Evolutionary conservation across 2,113 vertebrate genomes (phyloP).

Genomic region (Tragelaphus buxtoni): DNA sequence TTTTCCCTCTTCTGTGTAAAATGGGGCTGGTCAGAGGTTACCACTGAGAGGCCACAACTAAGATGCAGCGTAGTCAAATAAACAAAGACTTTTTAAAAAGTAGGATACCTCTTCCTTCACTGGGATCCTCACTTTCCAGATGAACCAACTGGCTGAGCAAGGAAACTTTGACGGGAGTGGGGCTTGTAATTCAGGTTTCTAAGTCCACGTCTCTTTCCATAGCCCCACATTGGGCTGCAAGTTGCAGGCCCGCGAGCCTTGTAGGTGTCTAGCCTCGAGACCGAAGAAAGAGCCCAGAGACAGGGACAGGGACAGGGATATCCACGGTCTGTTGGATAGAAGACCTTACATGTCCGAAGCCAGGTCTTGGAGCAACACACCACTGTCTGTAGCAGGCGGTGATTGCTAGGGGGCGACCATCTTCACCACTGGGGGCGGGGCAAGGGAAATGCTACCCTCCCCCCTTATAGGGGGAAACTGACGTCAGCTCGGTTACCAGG

Average conservation of each 20-base stretch:
- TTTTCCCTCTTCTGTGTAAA: not conserved
- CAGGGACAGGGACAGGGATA: not conserved
- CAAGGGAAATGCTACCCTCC: not conserved
- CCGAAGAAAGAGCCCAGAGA: not conserved
- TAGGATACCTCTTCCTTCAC: not conserved
- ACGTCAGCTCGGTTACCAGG: not conserved
- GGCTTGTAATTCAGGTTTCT: not conserved
- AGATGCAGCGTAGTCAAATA: not conserved
- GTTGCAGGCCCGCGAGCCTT: not conserved
- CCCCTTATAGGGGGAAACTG: rapidly evolving
- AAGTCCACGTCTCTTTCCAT: not conserved
- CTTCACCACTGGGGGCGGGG: not conserved
- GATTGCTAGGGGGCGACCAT: rapidly evolving
- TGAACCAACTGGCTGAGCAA: not conserved
- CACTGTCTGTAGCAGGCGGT: rapidly evolving
- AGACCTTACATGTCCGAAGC: no score
- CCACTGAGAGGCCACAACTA: not conserved
- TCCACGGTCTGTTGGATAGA: not conserved
- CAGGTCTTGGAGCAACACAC: not conserved
- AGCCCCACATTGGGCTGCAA: not conserved
- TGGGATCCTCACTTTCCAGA: not conserved
- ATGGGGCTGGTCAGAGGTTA: not conserved
- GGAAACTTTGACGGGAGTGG: not conserved
- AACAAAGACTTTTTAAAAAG: not conserved
- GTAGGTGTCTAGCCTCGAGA: not conserved